Evolutionary conservation across 1,140 invertebrate genomes (phyloP).

Genomic region (Thaumatotibia leucotreta): DNA sequence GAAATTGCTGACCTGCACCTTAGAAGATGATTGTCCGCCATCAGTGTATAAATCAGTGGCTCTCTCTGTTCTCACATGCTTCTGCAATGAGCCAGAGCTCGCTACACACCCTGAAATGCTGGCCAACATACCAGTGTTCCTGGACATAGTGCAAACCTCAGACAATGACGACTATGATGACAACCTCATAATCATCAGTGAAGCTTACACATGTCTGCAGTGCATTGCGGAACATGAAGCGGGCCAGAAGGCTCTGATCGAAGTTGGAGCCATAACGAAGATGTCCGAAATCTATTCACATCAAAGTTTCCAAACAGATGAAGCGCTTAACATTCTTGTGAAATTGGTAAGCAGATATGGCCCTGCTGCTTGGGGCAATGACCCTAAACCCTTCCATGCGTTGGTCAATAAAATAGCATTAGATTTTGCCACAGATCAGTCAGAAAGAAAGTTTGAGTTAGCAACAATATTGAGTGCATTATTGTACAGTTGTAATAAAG

Average conservation of each 20-base stretch:
- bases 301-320: slow-evolving; percentile 91
- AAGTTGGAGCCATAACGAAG: slow-evolving; percentile 85
- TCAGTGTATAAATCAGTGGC: slow-evolving; percentile 93
- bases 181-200: slow-evolving; percentile 90
- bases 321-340: slow-evolving; percentile 88
- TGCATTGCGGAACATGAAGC: slow-evolving; percentile 84
- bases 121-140: slow-evolving; percentile 85
- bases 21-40: slow-evolving; percentile 89
- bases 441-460: slow-evolving; percentile 91
- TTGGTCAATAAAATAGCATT: slow-evolving; percentile 90
- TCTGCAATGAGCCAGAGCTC: slow-evolving; percentile 87
- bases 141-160: slow-evolving; percentile 88
- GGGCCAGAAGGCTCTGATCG: slow-evolving; percentile 85
- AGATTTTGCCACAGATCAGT: slow-evolving; percentile 92
- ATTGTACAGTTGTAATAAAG: slow-evolving; percentile 83
- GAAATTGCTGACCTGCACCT: slow-evolving; percentile 84
- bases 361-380: slow-evolving; percentile 83
- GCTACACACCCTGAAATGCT: slow-evolving; percentile 89
- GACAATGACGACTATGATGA: slow-evolving; percentile 90
- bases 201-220: slow-evolving; percentile 90
- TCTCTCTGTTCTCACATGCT: slow-evolving; percentile 88
- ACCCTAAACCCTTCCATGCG: slow-evolving; percentile 85
- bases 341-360: slow-evolving; percentile 83
- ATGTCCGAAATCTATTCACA: slow-evolving; percentile 90
- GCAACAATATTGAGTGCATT: slow-evolving; percentile 86